Evolutionary conservation across 2,888 invertebrate genomes (phyloP), one percentile per base, ranked within the genome.

Genomic region (Cabera pusaria): DNA sequence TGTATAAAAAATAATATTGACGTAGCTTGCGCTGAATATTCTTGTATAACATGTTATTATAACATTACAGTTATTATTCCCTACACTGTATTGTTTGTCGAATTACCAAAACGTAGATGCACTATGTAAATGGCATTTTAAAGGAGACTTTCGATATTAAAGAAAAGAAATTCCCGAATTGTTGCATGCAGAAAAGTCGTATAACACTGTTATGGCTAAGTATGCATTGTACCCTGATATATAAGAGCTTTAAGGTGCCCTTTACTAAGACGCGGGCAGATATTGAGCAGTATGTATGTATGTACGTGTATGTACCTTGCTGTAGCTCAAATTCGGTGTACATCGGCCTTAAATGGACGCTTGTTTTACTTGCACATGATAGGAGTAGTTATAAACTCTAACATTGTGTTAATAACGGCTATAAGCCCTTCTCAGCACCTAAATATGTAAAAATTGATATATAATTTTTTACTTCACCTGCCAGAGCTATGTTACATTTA

Each of bases 401-500:
- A 66, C 70, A 72, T 66, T 62, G 71, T 67, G 65, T 77, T 78
- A 67, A 56, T 56, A 59, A 64, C 60, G 76, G 75, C 72, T 81
- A 25, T 61, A 66, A 71, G 73, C 74, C 44, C 24, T 6, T 26
- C 12, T 34, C 40, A 38, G 41, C 36, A 38, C 42, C 18, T 12
- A 25, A 35, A 28, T 33, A 43, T 49, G 34, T 43, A 33, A 31
- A 33, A 59, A 55, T 58, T 52, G 50, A 56, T 9, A 9, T 59
- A 59, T 54, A 54, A 34, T 76, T 73, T 67, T 73, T 67, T 65
- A 73, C 69, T 68, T 67, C 72, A 79, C 76, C 75, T 78, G 73
- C 73, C 83, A 72, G 77, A 77, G 55, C 79, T 10, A 79, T 82
- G 79, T 83, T 80, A 78, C 76, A 70, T 81, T 79, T 72, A 72